phyloP scores from a whole-genome alignment of 1,140 invertebrate genomes.

The Caenorhabditis latens region DNA sequence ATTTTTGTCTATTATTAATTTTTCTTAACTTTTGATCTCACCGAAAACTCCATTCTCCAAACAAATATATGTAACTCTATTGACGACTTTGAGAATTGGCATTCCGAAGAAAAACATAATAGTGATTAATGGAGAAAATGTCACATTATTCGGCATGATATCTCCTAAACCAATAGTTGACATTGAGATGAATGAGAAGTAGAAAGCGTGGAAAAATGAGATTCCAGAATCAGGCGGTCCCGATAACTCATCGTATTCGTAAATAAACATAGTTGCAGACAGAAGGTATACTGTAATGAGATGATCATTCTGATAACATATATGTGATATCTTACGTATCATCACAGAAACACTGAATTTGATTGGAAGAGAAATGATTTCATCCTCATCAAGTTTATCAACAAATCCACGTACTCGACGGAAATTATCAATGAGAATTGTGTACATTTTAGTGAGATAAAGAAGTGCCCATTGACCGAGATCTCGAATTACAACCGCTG shows the following conservation, averaged over 20 bases:
- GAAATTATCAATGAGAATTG: constrained; percentile 46
- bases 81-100: constrained; percentile 58
- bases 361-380: constrained; percentile 50
- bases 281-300: constrained; percentile 27
- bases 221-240: constrained; percentile 57
- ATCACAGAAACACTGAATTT: constrained; percentile 47
- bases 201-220: constrained; percentile 53
- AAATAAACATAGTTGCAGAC: constrained; percentile 53
- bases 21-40: neutral
- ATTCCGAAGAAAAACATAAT: constrained; percentile 59
- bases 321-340: constrained; percentile 20
- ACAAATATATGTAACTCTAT: constrained; percentile 52
- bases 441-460: constrained; percentile 56
- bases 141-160: constrained; percentile 58
- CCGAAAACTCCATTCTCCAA: constrained; percentile 59
- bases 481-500: constrained; percentile 55
- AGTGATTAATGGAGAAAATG: constrained; percentile 53
- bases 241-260: constrained; percentile 45
- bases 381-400: constrained; percentile 42
- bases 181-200: constrained; percentile 60
- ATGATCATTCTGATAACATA: neutral
- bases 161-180: constrained; percentile 59
- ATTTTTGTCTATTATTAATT: neutral
- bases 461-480: constrained; percentile 55
- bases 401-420: constrained; percentile 2